These are phyloP conservation scores for Psephotus haematonotus DNA, from an alignment of 2,113 vertebrate species.

Conservation along the genomic window DNA sequence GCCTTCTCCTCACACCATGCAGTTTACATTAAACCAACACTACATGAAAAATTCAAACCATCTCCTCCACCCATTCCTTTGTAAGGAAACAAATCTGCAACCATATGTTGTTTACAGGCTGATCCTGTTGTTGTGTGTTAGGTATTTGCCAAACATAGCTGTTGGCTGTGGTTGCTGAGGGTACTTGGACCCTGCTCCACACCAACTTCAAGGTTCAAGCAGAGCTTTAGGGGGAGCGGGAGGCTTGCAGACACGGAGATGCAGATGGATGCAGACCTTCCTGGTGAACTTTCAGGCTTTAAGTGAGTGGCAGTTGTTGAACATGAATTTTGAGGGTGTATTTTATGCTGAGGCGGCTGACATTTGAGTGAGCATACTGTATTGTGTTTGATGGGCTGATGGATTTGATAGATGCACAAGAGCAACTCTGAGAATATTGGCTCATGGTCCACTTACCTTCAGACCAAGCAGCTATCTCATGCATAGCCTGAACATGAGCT, in stretches of 20 bases:
- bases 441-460: background rate
- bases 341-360: background rate
- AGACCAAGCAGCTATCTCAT: background rate
- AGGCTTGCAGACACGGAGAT: background rate
- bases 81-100: background rate
- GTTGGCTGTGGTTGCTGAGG: background rate
- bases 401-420: background rate
- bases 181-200: background rate
- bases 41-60: background rate
- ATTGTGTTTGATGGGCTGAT: background rate
- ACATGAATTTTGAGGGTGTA: background rate
- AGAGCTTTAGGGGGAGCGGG: background rate
- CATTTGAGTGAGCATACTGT: background rate
- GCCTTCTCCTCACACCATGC: background rate
- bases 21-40: background rate
- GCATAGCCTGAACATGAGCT: background rate
- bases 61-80: background rate
- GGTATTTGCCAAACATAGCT: background rate
- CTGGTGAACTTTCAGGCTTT: background rate
- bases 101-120: rapidly evolving
- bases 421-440: background rate
- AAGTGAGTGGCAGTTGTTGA: background rate
- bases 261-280: background rate
- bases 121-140: background rate
- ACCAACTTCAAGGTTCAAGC: rapidly evolving